Evolutionary conservation across 2,113 vertebrate genomes (phyloP).

Genomic region (Chamaetylas fuelleborni): DNA sequence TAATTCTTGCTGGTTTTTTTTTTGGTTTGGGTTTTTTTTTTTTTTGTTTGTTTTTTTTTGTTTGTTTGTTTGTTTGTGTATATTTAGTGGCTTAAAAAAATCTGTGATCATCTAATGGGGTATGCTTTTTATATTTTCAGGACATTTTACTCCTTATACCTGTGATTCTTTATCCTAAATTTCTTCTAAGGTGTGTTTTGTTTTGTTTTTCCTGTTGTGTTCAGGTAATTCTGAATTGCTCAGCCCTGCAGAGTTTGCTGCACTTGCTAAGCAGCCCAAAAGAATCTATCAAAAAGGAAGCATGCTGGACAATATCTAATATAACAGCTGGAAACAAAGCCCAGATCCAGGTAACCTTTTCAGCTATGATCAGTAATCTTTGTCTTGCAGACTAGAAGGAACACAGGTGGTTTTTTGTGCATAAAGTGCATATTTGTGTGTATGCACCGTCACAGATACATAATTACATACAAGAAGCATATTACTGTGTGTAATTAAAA

Average conservation of each 20-base stretch:
- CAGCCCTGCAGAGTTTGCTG: constrained; percentile 92
- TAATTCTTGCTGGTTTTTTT: background rate
- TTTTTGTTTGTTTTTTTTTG: too few relatives aligned
- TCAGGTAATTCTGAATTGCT: constrained; percentile 97
- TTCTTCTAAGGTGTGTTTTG: background rate
- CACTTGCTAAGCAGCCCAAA: constrained; percentile 95
- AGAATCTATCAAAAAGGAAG: constrained; percentile 98
- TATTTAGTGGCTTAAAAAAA: background rate
- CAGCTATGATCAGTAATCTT: background rate
- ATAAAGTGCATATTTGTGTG: background rate
- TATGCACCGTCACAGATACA: background rate
- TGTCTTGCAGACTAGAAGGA: background rate
- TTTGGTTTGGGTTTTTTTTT: background rate
- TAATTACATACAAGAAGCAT: background rate
- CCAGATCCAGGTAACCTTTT: constrained; percentile 90
- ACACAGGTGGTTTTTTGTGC: background rate
- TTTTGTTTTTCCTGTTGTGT: constrained; percentile 2
- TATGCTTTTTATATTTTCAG: background rate
- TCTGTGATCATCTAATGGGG: background rate
- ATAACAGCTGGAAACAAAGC: constrained; percentile 97
- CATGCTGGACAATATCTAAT: constrained; percentile 99
- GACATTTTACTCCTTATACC: background rate
- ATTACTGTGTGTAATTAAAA: background rate
- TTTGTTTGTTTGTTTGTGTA: too few relatives aligned
- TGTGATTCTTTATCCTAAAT: background rate